Evolutionary conservation across 1,140 invertebrate genomes (phyloP).

Genomic region (Scaptodrosophila lebanonensis): DNA sequence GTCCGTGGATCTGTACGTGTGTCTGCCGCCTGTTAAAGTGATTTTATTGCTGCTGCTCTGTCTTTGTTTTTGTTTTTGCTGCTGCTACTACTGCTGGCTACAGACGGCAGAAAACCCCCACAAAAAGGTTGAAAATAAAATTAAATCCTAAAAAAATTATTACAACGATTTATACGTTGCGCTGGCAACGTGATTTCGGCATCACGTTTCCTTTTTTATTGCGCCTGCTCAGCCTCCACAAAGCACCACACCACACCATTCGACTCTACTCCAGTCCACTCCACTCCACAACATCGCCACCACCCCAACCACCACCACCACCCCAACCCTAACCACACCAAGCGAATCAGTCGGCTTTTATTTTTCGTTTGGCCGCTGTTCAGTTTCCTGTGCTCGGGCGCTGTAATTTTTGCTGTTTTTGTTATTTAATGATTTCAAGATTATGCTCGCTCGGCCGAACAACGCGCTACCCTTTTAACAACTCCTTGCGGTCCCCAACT

Average conservation of each 20-base stretch:
- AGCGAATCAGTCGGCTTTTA: constrained; percentile 30
- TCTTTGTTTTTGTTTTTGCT: constrained; percentile 34
- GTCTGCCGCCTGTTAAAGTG: constrained; percentile 34
- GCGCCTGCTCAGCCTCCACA: no score
- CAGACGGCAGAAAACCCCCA: no score
- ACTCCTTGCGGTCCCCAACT: constrained; percentile 13
- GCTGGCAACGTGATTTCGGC: constrained; percentile 58
- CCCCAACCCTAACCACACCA: no score
- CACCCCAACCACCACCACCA: no score
- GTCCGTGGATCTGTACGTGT: not conserved
- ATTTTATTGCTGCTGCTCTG: constrained; percentile 55
- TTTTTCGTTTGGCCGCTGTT: constrained; percentile 50
- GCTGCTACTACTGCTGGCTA: no score
- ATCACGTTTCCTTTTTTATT: constrained; percentile 72
- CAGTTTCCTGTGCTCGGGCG: constrained; percentile 31
- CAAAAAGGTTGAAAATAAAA: constrained; percentile 58
- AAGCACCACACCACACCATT: no score
- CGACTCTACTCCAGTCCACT: no score
- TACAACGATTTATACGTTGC: constrained; percentile 61
- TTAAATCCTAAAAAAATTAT: constrained; percentile 57
- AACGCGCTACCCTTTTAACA: constrained; percentile 40
- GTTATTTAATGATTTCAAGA: constrained; percentile 74
- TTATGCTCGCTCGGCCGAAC: constrained; percentile 60
- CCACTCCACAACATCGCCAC: no score
- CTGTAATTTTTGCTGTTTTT: constrained; percentile 45